A percentile compares a stretch with the other conserved stretches of the same genome.
phyloP scores from a whole-genome alignment of 2,113 vertebrate species.

The Syngnathus floridae region DNA sequence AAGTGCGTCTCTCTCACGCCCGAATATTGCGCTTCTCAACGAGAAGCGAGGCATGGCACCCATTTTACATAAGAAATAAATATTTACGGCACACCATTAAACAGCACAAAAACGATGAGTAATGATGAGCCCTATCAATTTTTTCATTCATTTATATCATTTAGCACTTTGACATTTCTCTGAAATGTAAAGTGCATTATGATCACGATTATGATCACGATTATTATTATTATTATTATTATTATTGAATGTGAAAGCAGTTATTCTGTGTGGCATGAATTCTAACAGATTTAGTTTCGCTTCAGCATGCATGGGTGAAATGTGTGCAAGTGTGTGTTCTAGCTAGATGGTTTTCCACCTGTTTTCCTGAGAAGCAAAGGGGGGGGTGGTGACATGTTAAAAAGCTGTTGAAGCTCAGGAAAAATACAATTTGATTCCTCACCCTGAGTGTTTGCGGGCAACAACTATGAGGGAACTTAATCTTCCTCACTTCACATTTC shows the following conservation, averaged over 20 bases:
- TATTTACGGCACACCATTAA: neutral
- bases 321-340: too few species aligned
- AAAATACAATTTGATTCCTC: constrained; percentile 13
- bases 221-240: too few species aligned
- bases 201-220: too few species aligned
- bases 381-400: constrained; percentile 17
- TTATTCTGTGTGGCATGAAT: too few species aligned
- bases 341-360: constrained; percentile 57
- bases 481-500: constrained; percentile 24
- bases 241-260: too few species aligned
- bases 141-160: too few species aligned
- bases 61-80: neutral
- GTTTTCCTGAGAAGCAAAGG: constrained; percentile 45
- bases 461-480: neutral
- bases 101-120: neutral
- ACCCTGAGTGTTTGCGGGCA: neutral
- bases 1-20: neutral
- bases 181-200: too few species aligned
- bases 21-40: neutral
- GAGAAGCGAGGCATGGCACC: too few species aligned
- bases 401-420: constrained; percentile 26
- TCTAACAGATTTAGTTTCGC: too few species aligned
- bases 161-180: too few species aligned
- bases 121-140: neutral
- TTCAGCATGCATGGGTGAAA: constrained; percentile 16